phyloP scores from a whole-genome alignment of 2,113 vertebrate species.

The Speoplatyrhinus poulsoni region DNA sequence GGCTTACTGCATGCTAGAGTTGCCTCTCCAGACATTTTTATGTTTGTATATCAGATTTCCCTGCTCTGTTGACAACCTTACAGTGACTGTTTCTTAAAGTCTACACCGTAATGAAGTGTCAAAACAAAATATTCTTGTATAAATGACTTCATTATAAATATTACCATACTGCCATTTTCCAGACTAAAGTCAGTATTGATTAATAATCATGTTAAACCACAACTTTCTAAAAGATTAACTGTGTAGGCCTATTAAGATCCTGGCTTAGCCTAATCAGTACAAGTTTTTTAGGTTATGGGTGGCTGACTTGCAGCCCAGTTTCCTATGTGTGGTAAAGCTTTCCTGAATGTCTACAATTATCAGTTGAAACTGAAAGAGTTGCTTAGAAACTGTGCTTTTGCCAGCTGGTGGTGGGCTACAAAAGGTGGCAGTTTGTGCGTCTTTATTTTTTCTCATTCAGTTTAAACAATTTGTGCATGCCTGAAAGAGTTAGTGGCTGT shows the following conservation, averaged over 20 bases:
- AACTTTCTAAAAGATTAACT: slow-evolving; percentile 30
- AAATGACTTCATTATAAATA: not conserved
- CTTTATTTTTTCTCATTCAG: slow-evolving; percentile 34
- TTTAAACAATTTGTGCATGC: slow-evolving; percentile 45
- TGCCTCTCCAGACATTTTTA: slow-evolving; percentile 17
- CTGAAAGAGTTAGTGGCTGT: slow-evolving; percentile 18
- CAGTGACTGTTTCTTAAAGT: slow-evolving; percentile 5
- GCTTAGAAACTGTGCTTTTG: slow-evolving; percentile 57
- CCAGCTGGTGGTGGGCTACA: slow-evolving; percentile 52
- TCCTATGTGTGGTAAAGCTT: slow-evolving; percentile 51
- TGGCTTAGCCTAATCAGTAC: slow-evolving; percentile 9
- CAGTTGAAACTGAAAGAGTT: slow-evolving; percentile 55
- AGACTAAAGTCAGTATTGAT: not conserved
- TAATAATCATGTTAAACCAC: slow-evolving; percentile 17
- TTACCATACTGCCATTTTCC: slow-evolving; percentile 5
- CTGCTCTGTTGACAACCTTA: slow-evolving; percentile 4
- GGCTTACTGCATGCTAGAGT: slow-evolving; percentile 14
- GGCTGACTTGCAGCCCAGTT: slow-evolving; percentile 54
- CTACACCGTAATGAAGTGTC: slow-evolving; percentile 17
- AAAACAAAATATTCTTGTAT: slow-evolving; percentile 3
- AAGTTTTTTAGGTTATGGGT: slow-evolving; percentile 44
- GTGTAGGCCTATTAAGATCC: slow-evolving; percentile 15
- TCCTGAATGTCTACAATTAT: slow-evolving; percentile 62
- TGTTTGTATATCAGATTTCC: slow-evolving; percentile 30
- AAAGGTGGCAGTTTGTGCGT: slow-evolving; percentile 54